These are phyloP conservation scores for Andrena fulva DNA, from an alignment of 2,888 invertebrate species.

Conservation along the genomic window DNA sequence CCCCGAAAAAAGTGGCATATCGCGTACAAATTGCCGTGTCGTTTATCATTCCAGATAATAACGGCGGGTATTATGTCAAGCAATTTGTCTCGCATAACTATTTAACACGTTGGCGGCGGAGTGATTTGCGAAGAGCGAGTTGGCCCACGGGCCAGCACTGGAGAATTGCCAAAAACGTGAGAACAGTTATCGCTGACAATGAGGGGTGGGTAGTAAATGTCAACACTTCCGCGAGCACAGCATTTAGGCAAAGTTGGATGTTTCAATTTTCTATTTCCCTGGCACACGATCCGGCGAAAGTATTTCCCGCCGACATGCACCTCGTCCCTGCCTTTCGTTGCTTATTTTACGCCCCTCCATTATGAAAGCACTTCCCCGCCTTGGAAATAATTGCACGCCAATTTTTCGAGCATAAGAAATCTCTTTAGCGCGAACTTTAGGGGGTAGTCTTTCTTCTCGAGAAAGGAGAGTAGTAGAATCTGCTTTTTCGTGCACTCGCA, in stretches of 20 bases:
- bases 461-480: no score
- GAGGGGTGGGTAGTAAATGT: slow-evolving; percentile 56
- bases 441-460: no score
- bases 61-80: slow-evolving; percentile 26
- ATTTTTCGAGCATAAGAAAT: neutral
- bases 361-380: neutral
- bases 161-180: slow-evolving; percentile 63
- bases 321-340: neutral
- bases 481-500: no score
- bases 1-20: neutral
- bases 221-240: slow-evolving; percentile 55
- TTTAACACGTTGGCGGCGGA: slow-evolving; percentile 55
- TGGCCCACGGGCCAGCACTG: slow-evolving; percentile 31
- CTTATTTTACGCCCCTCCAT: neutral
- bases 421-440: neutral
- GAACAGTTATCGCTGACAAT: slow-evolving; percentile 61
- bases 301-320: slow-evolving; percentile 12
- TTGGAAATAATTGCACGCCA: slow-evolving; percentile 1
- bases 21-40: neutral
- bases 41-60: slow-evolving; percentile 29
- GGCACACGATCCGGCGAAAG: slow-evolving; percentile 36
- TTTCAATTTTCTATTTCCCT: slow-evolving; percentile 60
- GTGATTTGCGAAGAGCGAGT: slow-evolving; percentile 50
- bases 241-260: slow-evolving; percentile 51
- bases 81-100: slow-evolving; percentile 60